Conservation (phyloP, 2,113 vertebrate species). For the Thunnus maccoyii region DNA sequence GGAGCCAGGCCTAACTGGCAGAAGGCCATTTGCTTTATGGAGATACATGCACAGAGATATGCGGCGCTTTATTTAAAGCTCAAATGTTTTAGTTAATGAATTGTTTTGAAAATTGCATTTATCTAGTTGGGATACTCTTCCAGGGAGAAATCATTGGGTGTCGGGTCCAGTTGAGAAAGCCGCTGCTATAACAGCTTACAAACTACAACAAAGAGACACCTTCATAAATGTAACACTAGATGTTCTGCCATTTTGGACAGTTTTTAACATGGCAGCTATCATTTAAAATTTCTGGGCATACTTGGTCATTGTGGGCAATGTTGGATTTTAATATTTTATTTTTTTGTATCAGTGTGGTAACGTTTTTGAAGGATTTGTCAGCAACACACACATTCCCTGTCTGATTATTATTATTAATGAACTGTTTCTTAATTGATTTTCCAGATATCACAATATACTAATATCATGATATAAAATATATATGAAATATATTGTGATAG, state of each 20-base stretch:
- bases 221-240: neutral
- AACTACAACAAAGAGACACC: neutral
- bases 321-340: too few relatives aligned
- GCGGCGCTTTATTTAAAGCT: constrained; percentile 18
- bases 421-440: too few relatives aligned
- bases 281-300: too few relatives aligned
- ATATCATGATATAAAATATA: too few relatives aligned
- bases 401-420: too few relatives aligned
- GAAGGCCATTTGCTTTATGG: constrained; percentile 60
- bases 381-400: too few relatives aligned
- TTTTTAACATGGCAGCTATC: too few relatives aligned
- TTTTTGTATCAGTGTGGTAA: too few relatives aligned
- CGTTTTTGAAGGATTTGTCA: too few relatives aligned
- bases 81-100: constrained; percentile 17
- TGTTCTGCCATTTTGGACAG: neutral
- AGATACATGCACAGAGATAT: constrained; percentile 35
- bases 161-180: constrained; percentile 11
- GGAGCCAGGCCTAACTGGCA: constrained; percentile 70
- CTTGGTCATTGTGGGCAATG: neutral
- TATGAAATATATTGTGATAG: too few relatives aligned
- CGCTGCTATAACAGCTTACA: neutral
- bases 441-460: too few relatives aligned
- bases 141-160: neutral
- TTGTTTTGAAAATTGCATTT: neutral
- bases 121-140: neutral